These are phyloP conservation scores for Brienomyrus longianalis DNA, from an alignment of 2,113 vertebrate species.

Conservation along the genomic window DNA sequence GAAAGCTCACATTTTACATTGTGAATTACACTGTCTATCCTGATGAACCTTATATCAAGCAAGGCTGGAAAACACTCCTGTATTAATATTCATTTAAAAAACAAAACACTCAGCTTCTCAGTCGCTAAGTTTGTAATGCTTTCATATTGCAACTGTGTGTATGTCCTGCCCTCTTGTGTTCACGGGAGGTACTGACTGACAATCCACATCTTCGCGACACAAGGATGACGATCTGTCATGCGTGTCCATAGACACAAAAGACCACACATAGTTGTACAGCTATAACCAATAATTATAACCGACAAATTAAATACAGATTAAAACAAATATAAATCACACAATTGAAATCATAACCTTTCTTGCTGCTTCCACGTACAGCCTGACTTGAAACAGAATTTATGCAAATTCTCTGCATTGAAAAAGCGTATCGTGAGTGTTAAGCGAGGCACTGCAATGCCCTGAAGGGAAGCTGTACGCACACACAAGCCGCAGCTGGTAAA, in stretches of 20 bases:
- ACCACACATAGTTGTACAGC: not conserved
- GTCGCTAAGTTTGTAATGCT: not conserved
- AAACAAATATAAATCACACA: not conserved
- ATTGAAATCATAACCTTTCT: not conserved
- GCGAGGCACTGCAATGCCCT: not conserved
- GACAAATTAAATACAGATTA: not conserved
- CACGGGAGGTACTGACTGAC: slow-evolving; percentile 31
- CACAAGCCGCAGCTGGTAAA: not conserved
- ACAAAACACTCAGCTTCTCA: not conserved
- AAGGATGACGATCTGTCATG: not conserved
- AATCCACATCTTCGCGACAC: not conserved
- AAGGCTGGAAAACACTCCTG: not conserved
- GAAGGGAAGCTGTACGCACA: not conserved
- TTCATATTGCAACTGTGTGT: slow-evolving; percentile 33
- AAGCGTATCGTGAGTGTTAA: not conserved
- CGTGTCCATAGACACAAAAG: not conserved
- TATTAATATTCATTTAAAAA: not conserved
- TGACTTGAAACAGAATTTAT: not conserved
- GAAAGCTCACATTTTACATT: not conserved
- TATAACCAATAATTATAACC: not conserved
- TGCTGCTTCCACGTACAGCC: not conserved
- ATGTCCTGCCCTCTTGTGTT: slow-evolving; percentile 61
- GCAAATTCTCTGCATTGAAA: not conserved
- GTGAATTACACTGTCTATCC: not conserved
- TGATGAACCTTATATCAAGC: not conserved